Percentiles rank a stretch among this genome's conserved stretches.
Evolutionary conservation across 2,797 vertebrate genomes (phyloP).

Genomic region (Aldrovandia affinis): DNA sequence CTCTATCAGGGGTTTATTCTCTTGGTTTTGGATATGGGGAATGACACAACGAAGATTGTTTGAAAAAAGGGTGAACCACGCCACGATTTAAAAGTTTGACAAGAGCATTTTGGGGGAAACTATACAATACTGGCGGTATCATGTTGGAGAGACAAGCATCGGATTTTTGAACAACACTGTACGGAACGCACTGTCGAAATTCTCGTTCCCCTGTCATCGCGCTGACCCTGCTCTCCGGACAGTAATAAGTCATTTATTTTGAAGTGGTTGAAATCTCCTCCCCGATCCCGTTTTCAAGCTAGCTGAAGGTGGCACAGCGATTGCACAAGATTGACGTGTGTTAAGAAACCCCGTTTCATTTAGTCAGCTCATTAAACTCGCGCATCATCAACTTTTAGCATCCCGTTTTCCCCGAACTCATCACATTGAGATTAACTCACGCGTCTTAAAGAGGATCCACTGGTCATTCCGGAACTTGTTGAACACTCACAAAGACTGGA

Average conservation of each 20-base stretch:
- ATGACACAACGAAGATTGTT: constrained; percentile 41
- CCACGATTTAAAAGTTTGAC: constrained; percentile 61
- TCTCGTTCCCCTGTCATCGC: constrained; percentile 45
- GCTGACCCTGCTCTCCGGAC: constrained; percentile 66
- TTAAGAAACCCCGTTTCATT: constrained; percentile 40
- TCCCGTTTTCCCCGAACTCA: constrained; percentile 55
- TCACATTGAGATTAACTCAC: constrained; percentile 67
- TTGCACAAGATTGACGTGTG: constrained; percentile 69
- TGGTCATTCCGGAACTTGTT: constrained; percentile 75
- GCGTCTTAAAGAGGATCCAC: constrained; percentile 67
- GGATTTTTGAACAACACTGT: constrained; percentile 68
- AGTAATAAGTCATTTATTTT: constrained; percentile 66
- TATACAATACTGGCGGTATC: constrained; percentile 23
- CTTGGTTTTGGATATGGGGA: constrained; percentile 47
- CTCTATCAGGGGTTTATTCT: constrained; percentile 45
- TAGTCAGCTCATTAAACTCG: constrained; percentile 55
- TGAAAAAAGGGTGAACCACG: constrained; percentile 27
- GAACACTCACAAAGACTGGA: constrained; percentile 57
- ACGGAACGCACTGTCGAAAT: constrained; percentile 45
- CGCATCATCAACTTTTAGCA: constrained; percentile 57
- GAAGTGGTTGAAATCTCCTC: constrained; percentile 61
- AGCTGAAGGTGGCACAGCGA: constrained; percentile 65
- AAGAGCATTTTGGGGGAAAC: constrained; percentile 34
- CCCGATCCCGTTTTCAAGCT: constrained; percentile 45
- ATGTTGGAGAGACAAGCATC: constrained; percentile 62